Percentiles rank a stretch among this genome's conserved stretches.
These are phyloP conservation scores for Talpa occidentalis DNA, from an alignment of 2,113 vertebrate species.

Conservation along the genomic window DNA sequence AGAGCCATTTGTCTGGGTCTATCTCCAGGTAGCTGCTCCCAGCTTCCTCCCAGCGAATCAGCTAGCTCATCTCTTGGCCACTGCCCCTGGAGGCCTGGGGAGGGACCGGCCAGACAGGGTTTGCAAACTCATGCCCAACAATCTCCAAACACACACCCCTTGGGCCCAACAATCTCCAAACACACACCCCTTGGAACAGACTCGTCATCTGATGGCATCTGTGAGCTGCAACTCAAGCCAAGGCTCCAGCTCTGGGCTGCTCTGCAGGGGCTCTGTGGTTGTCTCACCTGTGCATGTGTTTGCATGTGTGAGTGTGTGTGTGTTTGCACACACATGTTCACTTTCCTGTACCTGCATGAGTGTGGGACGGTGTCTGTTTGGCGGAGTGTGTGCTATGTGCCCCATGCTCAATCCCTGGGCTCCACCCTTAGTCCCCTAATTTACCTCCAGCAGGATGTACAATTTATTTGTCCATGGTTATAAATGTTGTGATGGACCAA, in stretches of 20 bases:
- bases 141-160: neutral
- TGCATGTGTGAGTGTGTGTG: no score
- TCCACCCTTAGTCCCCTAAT: neutral
- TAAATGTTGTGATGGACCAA: neutral
- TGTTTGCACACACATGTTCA: rapidly evolving
- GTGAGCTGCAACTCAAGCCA: constrained; percentile 1
- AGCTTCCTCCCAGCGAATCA: constrained; percentile 32
- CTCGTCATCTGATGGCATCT: neutral
- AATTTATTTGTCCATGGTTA: constrained; percentile 34
- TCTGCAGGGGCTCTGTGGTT: neutral
- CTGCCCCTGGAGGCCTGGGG: neutral
- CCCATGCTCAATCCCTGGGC: neutral
- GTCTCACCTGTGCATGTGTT: neutral
- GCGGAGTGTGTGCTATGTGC: neutral
- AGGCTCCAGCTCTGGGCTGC: neutral
- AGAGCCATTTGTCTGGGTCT: neutral
- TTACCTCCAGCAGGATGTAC: neutral
- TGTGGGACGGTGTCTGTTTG: neutral
- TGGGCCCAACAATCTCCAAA: neutral
- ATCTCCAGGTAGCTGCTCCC: constrained; percentile 30
- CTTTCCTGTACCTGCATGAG: rapidly evolving
- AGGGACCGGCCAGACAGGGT: constrained; percentile 32
- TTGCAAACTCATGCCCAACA: constrained; percentile 40
- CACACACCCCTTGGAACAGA: neutral
- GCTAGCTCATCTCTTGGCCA: neutral